Evolutionary conservation across 2,888 invertebrate species (phyloP), one percentile per base, ranked within the genome.

Genomic region (Phaonia tiefii): DNA sequence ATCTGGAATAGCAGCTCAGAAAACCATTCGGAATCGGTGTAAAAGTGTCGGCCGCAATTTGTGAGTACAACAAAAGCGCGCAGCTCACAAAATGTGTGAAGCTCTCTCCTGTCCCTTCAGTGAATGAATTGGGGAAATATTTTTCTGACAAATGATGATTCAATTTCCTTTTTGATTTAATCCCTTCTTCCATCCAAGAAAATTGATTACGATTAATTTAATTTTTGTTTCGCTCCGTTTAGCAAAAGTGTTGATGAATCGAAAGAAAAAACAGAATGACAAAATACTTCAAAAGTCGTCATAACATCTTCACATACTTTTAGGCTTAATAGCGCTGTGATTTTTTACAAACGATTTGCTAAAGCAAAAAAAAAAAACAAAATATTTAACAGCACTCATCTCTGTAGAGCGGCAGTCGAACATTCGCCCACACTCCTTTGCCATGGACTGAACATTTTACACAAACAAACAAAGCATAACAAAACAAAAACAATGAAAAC

Each of bases 321-420:
- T 67, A 56, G 78, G 71, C 75, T 75, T 78, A 78, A 81, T 75
- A 69, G 78, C 75, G 72, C 20, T n/a, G n/a, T n/a, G n/a, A 7
- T 65, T 75, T 78, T 75, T 81, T 81, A 74, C 81, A 81, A 81
- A 78, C 75, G 78, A 78, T 72, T 78, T 75, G 78, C 20, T 3
- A 63, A 78, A 78, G 78, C 72, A 69, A 75, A 70, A 67, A 42
- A 65, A 31, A 70, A 7, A 66, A 63, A 25, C 17, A 54, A 31
- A 17, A 56, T 65, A 70, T 77, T 78, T 71, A 77, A 70, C 74
- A 74, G 78, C 75, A 75, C 75, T 81, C 75, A 46, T 46, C 63
- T 20, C 11, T n/a, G 13, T 22, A 63, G 39, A 63, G 22, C 15
- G 63, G 20, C 37, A 37, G 8, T 20, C 10, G 20, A 60, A 71